Evolutionary conservation across 2,797 vertebrate species (phyloP).

Genomic region (Ctenopoma multispine): DNA sequence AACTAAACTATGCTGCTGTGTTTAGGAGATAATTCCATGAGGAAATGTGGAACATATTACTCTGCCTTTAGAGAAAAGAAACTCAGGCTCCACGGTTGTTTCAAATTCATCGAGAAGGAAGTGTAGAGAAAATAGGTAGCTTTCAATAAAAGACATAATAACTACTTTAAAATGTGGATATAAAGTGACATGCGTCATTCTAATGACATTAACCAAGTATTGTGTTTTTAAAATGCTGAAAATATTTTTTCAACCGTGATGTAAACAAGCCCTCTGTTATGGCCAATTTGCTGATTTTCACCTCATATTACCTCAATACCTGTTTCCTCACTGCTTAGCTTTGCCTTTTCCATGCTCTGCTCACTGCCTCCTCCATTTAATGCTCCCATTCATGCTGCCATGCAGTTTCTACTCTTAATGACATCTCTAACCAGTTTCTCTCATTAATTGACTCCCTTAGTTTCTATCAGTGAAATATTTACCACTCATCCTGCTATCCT

Average conservation of each 20-base stretch:
- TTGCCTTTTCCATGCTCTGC: neutral
- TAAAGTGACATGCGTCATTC: neutral
- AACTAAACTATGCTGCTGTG: neutral
- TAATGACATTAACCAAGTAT: neutral
- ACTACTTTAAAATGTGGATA: neutral
- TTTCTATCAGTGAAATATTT: slow-evolving; percentile 1
- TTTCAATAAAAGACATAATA: neutral
- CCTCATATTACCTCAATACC: slow-evolving; percentile 54
- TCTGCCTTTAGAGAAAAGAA: neutral
- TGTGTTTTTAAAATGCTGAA: neutral
- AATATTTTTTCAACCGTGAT: neutral
- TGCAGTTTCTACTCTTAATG: slow-evolving; percentile 14
- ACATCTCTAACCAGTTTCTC: neutral
- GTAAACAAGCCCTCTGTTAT: slow-evolving; percentile 44
- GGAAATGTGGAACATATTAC: slow-evolving; percentile 6
- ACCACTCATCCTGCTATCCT: neutral
- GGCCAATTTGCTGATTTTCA: slow-evolving; percentile 55
- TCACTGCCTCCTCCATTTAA: neutral
- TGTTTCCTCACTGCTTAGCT: slow-evolving; percentile 28
- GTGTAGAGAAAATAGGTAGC: neutral
- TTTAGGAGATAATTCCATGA: slow-evolving; percentile 4
- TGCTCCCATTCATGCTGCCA: neutral
- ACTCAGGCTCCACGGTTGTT: neutral
- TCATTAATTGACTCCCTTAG: slow-evolving; percentile 11
- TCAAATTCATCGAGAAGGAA: neutral